Base-by-base conservation (phyloP, 1,140 invertebrate species). In the Drosophila watanabei region DNA sequence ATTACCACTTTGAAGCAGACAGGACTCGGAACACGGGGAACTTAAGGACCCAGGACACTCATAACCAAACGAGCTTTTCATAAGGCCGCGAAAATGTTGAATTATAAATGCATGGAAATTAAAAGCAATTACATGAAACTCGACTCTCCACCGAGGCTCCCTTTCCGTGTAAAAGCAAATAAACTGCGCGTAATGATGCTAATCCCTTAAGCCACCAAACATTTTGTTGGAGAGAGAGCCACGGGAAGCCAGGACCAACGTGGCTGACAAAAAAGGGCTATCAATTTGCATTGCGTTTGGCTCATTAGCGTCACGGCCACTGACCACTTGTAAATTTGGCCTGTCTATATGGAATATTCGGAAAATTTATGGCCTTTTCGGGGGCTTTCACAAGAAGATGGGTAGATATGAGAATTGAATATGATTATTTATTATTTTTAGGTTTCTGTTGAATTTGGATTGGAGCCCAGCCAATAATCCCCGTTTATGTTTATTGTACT, bases 41-140 rank as follows among this genome's bases (percentile, higher is more conserved):
- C 57, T 51, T 32, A 57, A 49, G 52, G 41, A 37, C 52, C 63
- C 65, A 65, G 54, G 69, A 70, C 65, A 52, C 65, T 75, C 81
- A 69, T 89, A 88, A 69, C 78, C 77, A 85, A 89, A 89, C 81
- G 84, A 89, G 85, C 78, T 77, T 78, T 89, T 84, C 81, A 79
- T 62, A 71, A 52, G 65, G 66, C 57, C 60, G 24, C 59, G 73
- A 58, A 48, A 79, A 72, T 66, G 65, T 60, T 90, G 57, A 90
- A 89, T 89, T 90, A 89, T 90, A 90, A 90, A 89, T 90, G 82
- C 79, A 86, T 82, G 75, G 68, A 86, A 90, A 89, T 89, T 85
- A 86, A 89, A 89, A 89, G 89, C 86, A 89, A 89, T 89, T 89
- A 90, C 70, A 90, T 66, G 54, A 65, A 79, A 90, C 79, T 81